Evolutionary conservation across 1,140 invertebrate genomes (phyloP).

Genomic region (Episyrphus balteatus): DNA sequence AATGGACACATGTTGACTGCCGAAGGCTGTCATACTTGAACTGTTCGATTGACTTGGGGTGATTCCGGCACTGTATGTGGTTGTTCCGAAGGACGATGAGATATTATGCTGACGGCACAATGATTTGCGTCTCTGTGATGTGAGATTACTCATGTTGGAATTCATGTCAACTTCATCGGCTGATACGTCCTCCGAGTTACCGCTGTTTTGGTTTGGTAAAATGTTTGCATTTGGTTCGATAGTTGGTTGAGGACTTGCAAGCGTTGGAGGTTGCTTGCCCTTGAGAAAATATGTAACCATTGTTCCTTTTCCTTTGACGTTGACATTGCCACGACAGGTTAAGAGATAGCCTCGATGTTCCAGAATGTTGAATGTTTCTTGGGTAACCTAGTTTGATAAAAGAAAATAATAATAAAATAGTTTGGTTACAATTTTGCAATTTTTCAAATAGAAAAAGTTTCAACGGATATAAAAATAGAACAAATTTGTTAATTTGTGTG

Average conservation of each 20-base stretch:
- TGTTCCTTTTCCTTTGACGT: slow-evolving; percentile 88
- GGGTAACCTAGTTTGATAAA: slow-evolving; percentile 56
- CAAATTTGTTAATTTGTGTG: no score
- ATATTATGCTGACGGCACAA: slow-evolving; percentile 34
- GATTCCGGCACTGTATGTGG: slow-evolving; percentile 19
- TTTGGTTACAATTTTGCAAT: not conserved
- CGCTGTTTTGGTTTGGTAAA: slow-evolving; percentile 4
- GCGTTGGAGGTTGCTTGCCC: slow-evolving; percentile 39
- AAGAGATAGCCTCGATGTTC: slow-evolving; percentile 60
- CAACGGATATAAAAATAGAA: no score
- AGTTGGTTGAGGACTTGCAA: slow-evolving; percentile 4
- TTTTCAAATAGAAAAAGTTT: not conserved
- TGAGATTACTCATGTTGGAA: slow-evolving; percentile 31
- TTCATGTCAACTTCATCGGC: slow-evolving; percentile 27
- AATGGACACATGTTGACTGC: not conserved
- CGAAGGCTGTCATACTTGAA: slow-evolving; percentile 17
- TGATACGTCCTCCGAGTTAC: slow-evolving; percentile 16
- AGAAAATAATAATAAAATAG: not conserved
- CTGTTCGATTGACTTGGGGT: slow-evolving; percentile 32
- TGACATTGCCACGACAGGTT: slow-evolving; percentile 67
- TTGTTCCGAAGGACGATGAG: slow-evolving; percentile 31
- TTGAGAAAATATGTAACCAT: slow-evolving; percentile 86
- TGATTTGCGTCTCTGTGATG: slow-evolving; percentile 32
- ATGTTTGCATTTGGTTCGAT: slow-evolving; percentile 7
- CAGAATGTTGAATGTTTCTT: slow-evolving; percentile 74